Conservation (phyloP, 2,888 invertebrate genomes). For the Teinopalpus imperialis region DNA sequence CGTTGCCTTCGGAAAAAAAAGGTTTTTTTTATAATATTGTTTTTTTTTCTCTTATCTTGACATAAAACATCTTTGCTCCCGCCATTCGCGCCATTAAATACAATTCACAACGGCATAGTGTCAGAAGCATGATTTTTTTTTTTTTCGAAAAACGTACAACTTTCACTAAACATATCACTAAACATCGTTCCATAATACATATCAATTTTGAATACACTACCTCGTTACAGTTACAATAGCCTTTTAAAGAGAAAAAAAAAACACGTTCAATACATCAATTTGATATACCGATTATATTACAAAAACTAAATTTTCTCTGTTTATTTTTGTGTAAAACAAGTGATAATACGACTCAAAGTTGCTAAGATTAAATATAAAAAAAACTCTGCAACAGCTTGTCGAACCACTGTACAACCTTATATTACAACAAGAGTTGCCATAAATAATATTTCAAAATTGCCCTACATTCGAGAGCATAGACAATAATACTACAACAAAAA, state of each 20-base stretch:
- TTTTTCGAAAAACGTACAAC: neutral
- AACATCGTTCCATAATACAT: slow-evolving; percentile 1
- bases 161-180: neutral
- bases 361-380: neutral
- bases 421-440: slow-evolving; percentile 16
- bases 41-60: no score
- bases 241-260: slow-evolving; percentile 30
- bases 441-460: slow-evolving; percentile 6
- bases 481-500: slow-evolving; percentile 17
- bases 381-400: slow-evolving; percentile 16
- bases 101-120: neutral
- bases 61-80: no score
- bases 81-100: slow-evolving; percentile 12
- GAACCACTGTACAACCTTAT: slow-evolving; percentile 22
- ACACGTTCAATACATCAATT: slow-evolving; percentile 42
- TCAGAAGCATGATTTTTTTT: neutral
- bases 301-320: slow-evolving; percentile 26
- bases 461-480: slow-evolving; percentile 1
- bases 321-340: slow-evolving; percentile 8
- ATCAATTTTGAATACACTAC: slow-evolving; percentile 18
- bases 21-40: no score
- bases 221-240: slow-evolving; percentile 18
- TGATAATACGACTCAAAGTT: slow-evolving; percentile 16
- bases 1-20: no score
- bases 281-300: slow-evolving; percentile 35